These are phyloP conservation scores for Xestia rhomboidea DNA, from an alignment of 2,888 invertebrate genomes.

Conservation along the genomic window DNA sequence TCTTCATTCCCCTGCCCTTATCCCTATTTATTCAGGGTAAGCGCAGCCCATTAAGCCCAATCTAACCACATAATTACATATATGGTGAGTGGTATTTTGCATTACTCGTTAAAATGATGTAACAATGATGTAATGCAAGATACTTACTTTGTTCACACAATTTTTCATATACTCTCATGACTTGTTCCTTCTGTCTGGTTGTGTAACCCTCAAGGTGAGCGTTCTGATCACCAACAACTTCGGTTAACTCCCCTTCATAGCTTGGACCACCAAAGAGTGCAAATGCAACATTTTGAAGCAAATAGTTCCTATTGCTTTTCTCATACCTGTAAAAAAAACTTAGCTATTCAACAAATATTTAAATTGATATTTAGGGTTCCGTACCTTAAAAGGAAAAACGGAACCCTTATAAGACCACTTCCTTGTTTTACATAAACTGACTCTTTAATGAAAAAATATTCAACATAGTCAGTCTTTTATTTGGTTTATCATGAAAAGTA, in stretches of 20 bases:
- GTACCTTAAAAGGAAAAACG: no score
- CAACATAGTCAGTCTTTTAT: background rate
- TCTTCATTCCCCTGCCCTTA: no score
- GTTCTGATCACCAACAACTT: constrained; percentile 66
- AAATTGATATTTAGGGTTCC: background rate
- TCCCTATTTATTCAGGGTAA: no score
- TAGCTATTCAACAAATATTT: background rate
- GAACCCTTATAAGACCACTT: no score
- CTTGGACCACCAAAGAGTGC: constrained; percentile 90
- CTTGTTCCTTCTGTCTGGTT: constrained; percentile 82
- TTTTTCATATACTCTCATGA: constrained; percentile 84
- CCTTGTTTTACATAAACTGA: background rate
- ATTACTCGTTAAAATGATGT: background rate
- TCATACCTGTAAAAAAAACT: constrained; percentile 85
- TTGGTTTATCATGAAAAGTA: background rate
- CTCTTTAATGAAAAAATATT: background rate
- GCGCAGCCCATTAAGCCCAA: background rate
- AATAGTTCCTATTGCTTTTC: constrained; percentile 84
- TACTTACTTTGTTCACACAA: constrained; percentile 86
- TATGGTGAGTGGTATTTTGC: background rate
- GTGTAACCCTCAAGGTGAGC: constrained; percentile 84
- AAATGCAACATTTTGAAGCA: constrained; percentile 90
- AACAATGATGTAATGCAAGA: background rate
- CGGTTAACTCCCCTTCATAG: constrained; percentile 80
- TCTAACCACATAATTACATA: background rate